Evolutionary conservation across 2,888 invertebrate genomes (phyloP), one percentile per base, ranked within the genome.

Genomic region (Morpho helenor): DNA sequence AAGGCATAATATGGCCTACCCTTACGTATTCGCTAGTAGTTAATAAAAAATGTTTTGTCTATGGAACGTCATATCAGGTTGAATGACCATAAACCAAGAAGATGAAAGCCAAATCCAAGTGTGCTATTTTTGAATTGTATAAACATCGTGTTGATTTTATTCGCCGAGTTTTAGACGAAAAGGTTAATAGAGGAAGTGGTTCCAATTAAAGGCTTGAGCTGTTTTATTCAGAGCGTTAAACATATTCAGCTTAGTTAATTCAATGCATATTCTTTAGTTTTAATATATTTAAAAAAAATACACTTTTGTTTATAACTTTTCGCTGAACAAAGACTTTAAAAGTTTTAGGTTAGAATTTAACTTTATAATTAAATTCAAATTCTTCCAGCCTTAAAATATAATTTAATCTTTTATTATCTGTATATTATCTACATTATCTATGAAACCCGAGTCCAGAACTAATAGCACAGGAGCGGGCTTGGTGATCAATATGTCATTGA

Each of bases 401-500:
- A 31, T 31, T 31, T 31, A 31, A 31, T 31, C 31, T 31, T 31
- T 31, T 31, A 31, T 31, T 31, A 31, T 31, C 31, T 31, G 31
- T 31, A 3, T 31, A 31, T 5, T 31, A 31, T 31, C 42, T 9
- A 9, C 7, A 43, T 43, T 43, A 43, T 9, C 7, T 43, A 54
- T 51, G 47, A 39, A 56, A 51, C 49, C 40, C 56, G 59, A 59
- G 53, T 51, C 62, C 62, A 56, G 59, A 59, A 62, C 53, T 56
- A 52, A 61, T 58, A 54, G 42, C 53, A 46, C 49, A 50, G 60
- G 61, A 49, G 58, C 57, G 53, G 68, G 68, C 63, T 67, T 62
- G 61, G 65, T 70, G 66, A 74, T 76, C 76, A 76, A 77, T 76
- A 68, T 80, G 80, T 82, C 81, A 75, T 72, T 80, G 82, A 81